Evolutionary conservation across 2,888 invertebrate species (phyloP).

Genomic region (Hyposoter dolosus): DNA sequence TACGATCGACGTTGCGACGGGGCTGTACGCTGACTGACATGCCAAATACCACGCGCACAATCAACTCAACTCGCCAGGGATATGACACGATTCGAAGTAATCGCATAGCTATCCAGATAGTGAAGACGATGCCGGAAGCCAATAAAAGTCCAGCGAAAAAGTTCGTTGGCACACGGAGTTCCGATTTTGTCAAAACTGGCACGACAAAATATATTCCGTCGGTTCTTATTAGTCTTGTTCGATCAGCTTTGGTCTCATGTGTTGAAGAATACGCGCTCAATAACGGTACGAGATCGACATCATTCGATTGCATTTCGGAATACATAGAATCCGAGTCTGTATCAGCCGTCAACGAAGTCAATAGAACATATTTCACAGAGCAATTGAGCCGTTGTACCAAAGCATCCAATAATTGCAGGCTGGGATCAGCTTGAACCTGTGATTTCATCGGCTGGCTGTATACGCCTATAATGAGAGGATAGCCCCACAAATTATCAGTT

Average conservation of each 20-base stretch:
- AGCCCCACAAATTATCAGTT: background rate
- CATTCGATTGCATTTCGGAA: background rate
- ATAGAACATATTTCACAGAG: background rate
- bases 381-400: background rate
- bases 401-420: background rate
- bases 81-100: background rate
- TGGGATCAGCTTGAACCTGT: background rate
- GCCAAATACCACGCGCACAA: conserved; percentile 49
- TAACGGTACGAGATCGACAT: background rate
- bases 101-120: background rate
- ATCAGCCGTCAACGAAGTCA: rapidly evolving
- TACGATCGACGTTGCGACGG: conserved; percentile 44
- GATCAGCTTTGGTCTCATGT: background rate
- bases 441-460: no score
- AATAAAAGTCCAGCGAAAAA: conserved; percentile 20
- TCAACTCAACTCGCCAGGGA: conserved; percentile 42
- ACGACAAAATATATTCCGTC: background rate
- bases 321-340: background rate
- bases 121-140: background rate
- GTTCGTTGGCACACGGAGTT: background rate
- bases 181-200: background rate
- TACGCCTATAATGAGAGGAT: conserved; percentile 8
- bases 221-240: background rate
- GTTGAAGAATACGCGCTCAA: conserved; percentile 37
- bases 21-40: conserved; percentile 26